Evolutionary conservation across 2,797 vertebrate genomes (phyloP), one percentile per base, ranked within the genome.

Genomic region (Gila robusta): DNA sequence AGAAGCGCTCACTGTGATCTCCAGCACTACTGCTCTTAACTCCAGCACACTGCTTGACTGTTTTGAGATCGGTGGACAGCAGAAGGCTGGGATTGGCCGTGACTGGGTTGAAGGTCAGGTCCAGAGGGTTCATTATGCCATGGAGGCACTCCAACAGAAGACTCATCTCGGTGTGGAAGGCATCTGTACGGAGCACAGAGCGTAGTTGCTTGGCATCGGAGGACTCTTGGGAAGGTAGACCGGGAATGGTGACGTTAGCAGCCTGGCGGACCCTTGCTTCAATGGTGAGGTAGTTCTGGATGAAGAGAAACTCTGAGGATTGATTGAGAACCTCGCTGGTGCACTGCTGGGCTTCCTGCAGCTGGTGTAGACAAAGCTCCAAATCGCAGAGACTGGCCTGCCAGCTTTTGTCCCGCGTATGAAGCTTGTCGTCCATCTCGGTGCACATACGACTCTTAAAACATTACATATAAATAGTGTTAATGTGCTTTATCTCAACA

Each of bases 1-100:
- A 86, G 26, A 96, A 95, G 4, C 94, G 93, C 78, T 96, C 94
- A 0, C 87, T 81, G 89, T 94, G 92, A 16, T 96, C 94, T 0
- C 12, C 2, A 2, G 92, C 89, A 0, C 72, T 2, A 89, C 92
- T 93, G 76, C 67, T 44, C 59, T 83, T 86, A 1, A 9, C 12
- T 32, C 84, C 44, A 5, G 87, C 16, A 86, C 88, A 91, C 89
- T 91, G 93, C 89, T 91, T 94, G 70, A 94, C 90, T 1, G 94
- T 94, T 82, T 79, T 91, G 81, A 92, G 90, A 56, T 96, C 94
- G 0, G 59, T 93, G 81, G 94, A 95, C 56, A 96, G 49, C 2
- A 94, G 52, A 86, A 96, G 85, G 88, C 64, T 92, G 41, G 89
- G 90, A 82, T 94, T 91, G 52, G 90, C 91, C 0, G 93, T 95